These are phyloP conservation scores for Aporophyla nigra DNA, from an alignment of 2,888 invertebrate species.

Conservation along the genomic window DNA sequence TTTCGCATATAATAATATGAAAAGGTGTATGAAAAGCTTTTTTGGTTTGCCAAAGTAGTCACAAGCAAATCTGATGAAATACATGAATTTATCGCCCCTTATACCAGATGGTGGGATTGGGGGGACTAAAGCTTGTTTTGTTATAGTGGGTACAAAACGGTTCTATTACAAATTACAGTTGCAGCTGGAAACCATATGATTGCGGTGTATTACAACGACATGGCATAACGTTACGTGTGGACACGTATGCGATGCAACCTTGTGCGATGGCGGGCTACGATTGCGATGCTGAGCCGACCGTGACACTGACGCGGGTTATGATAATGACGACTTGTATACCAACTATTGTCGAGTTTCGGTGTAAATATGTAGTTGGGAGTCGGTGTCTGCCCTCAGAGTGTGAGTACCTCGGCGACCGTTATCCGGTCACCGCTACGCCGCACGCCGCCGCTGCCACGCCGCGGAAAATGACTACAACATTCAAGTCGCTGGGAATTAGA, in stretches of 20 bases:
- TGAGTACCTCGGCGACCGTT: slow-evolving; percentile 85
- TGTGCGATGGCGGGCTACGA: slow-evolving; percentile 82
- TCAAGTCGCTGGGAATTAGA: slow-evolving; percentile 79
- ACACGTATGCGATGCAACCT: slow-evolving; percentile 86
- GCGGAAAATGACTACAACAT: slow-evolving; percentile 76
- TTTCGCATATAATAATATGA: neutral
- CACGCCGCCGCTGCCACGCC: slow-evolving; percentile 67
- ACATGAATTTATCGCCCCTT: neutral
- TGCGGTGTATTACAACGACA: slow-evolving; percentile 69
- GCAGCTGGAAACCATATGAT: slow-evolving; percentile 70
- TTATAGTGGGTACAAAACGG: slow-evolving; percentile 39
- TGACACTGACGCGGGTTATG: slow-evolving; percentile 87
- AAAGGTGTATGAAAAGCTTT: neutral
- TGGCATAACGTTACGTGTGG: slow-evolving; percentile 83
- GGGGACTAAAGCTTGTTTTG: slow-evolving; percentile 24
- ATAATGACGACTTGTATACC: slow-evolving; percentile 81
- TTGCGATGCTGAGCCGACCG: slow-evolving; percentile 84
- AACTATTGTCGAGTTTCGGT: slow-evolving; percentile 76
- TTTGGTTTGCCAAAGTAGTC: neutral
- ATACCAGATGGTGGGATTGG: neutral
- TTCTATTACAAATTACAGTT: slow-evolving; percentile 50
- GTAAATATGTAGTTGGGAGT: slow-evolving; percentile 74
- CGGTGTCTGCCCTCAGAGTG: slow-evolving; percentile 79
- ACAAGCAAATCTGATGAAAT: neutral
- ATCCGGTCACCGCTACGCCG: slow-evolving; percentile 87